These are phyloP conservation scores for Drosophila sechellia DNA, from an alignment of 1,140 invertebrate genomes.

Conservation along the genomic window DNA sequence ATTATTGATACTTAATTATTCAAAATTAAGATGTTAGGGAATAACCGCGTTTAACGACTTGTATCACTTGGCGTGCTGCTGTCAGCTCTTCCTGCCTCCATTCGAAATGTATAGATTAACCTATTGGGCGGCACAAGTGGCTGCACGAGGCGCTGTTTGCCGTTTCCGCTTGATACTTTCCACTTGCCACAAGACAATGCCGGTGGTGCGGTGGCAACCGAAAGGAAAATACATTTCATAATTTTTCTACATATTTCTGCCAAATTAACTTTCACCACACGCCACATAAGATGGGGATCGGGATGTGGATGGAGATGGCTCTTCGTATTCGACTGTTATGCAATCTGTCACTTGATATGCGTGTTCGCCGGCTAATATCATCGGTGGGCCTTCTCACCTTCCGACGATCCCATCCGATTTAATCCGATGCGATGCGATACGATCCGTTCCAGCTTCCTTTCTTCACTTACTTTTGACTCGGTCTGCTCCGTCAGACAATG, in stretches of 20 bases:
- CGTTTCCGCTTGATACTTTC: conserved; percentile 50
- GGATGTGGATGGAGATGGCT: conserved; percentile 17
- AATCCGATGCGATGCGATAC: background rate
- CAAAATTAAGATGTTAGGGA: background rate
- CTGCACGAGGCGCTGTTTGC: conserved; percentile 16
- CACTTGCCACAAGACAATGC: conserved; percentile 50
- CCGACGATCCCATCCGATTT: conserved; percentile 19
- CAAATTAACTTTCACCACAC: conserved; percentile 79
- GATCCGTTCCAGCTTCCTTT: conserved; percentile 56
- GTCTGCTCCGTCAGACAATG: conserved; percentile 54
- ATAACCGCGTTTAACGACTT: conserved; percentile 9
- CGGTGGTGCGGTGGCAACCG: conserved; percentile 48
- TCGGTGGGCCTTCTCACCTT: conserved; percentile 45
- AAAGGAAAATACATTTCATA: conserved; percentile 79
- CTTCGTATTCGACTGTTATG: conserved; percentile 42
- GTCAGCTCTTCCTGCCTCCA: conserved; percentile 36
- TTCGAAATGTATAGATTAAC: conserved; percentile 50
- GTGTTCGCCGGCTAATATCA: conserved; percentile 31
- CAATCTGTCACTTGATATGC: conserved; percentile 58
- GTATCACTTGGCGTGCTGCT: background rate
- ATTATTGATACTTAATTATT: background rate
- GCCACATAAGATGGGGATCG: conserved; percentile 55
- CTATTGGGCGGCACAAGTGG: conserved; percentile 45
- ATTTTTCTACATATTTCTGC: conserved; percentile 71
- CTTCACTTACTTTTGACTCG: conserved; percentile 48